A percentile compares a stretch with the other conserved stretches of the same genome.
These are phyloP conservation scores for Pollimyrus isidori DNA, from an alignment of 2,113 vertebrate species.

Conservation along the genomic window DNA sequence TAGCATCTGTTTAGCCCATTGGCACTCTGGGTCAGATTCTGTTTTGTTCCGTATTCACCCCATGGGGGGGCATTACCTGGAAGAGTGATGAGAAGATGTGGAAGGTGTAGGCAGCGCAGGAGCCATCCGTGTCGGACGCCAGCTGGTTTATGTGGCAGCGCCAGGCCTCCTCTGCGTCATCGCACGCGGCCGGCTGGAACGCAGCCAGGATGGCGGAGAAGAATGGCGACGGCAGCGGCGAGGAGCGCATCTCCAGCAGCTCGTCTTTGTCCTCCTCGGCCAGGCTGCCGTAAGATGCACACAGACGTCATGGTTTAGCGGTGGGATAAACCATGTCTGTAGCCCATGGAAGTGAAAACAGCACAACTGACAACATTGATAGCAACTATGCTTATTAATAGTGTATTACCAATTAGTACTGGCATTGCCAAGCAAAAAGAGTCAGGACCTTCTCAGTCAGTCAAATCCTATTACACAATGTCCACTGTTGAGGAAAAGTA, in stretches of 20 bases:
- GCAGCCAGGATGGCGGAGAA: conserved; percentile 97
- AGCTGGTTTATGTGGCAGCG: conserved; percentile 91
- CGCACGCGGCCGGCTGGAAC: conserved; percentile 86
- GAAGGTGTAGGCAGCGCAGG: conserved; percentile 94
- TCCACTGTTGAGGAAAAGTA: neutral
- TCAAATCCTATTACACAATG: neutral
- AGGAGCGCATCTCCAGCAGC: conserved; percentile 65
- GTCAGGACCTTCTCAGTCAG: neutral
- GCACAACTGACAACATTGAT: neutral
- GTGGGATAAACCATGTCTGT: neutral
- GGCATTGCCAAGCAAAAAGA: neutral
- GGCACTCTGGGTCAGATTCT: neutral
- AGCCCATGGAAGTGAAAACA: neutral
- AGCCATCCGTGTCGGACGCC: conserved; percentile 84
- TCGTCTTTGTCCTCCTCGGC: conserved; percentile 73
- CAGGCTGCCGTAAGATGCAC: conserved; percentile 57
- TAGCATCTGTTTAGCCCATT: neutral
- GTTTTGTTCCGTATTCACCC: neutral
- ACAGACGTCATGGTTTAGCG: neutral
- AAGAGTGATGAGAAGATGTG: conserved; percentile 96
- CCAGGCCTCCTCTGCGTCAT: conserved; percentile 84
- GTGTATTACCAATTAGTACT: neutral
- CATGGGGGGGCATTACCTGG: conserved; percentile 62
- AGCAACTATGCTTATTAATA: neutral
- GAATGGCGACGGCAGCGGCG: conserved; percentile 91